Percentiles rank a stretch among this genome's conserved stretches.
Conservation (phyloP, 1,140 invertebrate species). For the Hyles euphorbiae region DNA sequence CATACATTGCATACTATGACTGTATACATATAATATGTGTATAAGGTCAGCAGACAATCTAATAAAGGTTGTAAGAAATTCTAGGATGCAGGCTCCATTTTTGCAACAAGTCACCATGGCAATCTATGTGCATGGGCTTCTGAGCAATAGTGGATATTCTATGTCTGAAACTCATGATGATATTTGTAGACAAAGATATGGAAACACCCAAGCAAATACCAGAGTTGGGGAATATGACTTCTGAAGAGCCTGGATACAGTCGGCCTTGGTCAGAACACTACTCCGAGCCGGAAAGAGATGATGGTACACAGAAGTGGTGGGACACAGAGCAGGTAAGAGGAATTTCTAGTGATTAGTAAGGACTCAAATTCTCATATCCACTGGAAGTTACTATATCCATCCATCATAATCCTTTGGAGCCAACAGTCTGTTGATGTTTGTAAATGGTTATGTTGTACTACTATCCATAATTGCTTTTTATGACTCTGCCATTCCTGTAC, state of each 20-base stretch:
- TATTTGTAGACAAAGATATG: not conserved
- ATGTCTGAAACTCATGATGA: too few relatives aligned
- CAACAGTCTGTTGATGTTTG: not conserved
- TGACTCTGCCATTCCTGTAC: not conserved
- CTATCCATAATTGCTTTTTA: not conserved
- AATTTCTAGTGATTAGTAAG: not conserved
- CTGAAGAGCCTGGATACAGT: too few relatives aligned
- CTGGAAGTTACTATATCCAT: not conserved
- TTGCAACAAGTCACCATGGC: too few relatives aligned
- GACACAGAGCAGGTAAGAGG: constrained; percentile 1
- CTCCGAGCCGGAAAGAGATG: constrained; percentile 1
- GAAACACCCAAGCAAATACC: not conserved
- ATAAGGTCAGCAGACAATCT: too few relatives aligned
- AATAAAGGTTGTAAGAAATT: too few relatives aligned
- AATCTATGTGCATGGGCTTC: too few relatives aligned
- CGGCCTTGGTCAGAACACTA: not conserved
- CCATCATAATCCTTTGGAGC: not conserved
- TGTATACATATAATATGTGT: not conserved
- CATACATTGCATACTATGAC: not conserved
- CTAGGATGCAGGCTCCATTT: too few relatives aligned
- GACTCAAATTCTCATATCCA: not conserved
- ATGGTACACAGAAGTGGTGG: not conserved
- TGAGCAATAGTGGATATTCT: too few relatives aligned
- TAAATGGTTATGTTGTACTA: not conserved
- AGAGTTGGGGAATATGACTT: not conserved